These are phyloP conservation scores for Babyrousa celebensis DNA, from an alignment of 2,797 vertebrate species.

Conservation along the genomic window DNA sequence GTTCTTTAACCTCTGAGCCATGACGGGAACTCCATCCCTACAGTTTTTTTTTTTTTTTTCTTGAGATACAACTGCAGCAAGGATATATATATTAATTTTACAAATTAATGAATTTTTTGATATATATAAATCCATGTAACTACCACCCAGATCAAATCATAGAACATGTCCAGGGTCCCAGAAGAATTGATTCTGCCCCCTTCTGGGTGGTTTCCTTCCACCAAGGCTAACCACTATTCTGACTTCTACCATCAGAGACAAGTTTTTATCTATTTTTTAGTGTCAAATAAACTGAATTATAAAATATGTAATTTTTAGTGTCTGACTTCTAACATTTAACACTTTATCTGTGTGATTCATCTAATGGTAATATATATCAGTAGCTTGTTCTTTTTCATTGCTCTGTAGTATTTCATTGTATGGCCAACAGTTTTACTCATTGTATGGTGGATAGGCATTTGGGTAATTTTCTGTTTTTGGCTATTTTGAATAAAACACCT, in stretches of 20 bases:
- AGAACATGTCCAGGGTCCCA: background rate
- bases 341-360: background rate
- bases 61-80: background rate
- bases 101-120: background rate
- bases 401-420: background rate
- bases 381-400: conserved; percentile 21
- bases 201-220: background rate
- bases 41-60: background rate
- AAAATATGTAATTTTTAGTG: background rate
- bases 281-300: background rate
- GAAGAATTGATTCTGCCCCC: background rate
- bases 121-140: background rate
- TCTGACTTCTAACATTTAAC: background rate
- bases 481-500: background rate
- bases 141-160: background rate
- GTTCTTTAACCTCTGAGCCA: no score
- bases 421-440: background rate
- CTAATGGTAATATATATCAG: background rate
- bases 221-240: background rate
- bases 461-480: background rate
- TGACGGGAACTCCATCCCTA: background rate
- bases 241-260: background rate
- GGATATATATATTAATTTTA: background rate
- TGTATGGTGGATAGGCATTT: background rate
- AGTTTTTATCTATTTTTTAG: background rate